These are phyloP conservation scores for Globia sparganii DNA, from an alignment of 2,888 invertebrate species.

Conservation along the genomic window DNA sequence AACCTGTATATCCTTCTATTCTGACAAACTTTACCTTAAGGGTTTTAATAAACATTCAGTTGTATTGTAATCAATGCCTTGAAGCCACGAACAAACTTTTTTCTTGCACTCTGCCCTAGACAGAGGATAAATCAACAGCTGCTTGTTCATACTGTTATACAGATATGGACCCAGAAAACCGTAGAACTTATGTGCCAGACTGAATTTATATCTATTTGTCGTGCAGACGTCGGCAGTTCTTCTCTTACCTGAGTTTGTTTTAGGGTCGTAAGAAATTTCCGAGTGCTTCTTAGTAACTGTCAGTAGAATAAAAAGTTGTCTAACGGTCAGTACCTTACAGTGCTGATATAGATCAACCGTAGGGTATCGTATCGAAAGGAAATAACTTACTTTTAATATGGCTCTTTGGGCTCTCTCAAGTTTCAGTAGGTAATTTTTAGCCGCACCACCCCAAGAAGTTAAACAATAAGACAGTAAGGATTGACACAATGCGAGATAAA, in stretches of 20 bases:
- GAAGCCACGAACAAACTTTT: not conserved
- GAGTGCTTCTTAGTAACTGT: not conserved
- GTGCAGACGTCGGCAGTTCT: not conserved
- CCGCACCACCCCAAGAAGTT: not conserved
- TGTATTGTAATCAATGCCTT: not conserved
- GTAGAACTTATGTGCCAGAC: not conserved
- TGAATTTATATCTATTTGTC: not conserved
- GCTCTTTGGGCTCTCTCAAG: not conserved
- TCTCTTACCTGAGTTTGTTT: not conserved
- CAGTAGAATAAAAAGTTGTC: not conserved
- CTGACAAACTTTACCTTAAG: too few relatives aligned
- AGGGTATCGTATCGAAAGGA: not conserved
- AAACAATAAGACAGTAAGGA: not conserved
- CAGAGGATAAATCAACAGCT: not conserved
- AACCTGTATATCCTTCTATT: too few relatives aligned
- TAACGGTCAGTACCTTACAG: not conserved
- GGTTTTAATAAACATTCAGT: too few relatives aligned
- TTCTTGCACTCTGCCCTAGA: not conserved
- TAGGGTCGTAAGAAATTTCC: not conserved
- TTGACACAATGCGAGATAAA: not conserved
- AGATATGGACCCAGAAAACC: not conserved
- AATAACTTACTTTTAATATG: not conserved
- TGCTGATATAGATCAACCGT: not conserved
- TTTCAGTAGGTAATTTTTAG: not conserved
- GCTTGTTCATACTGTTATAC: not conserved